Percentiles rank a stretch among this genome's conserved stretches.
phyloP scores from a whole-genome alignment of 2,113 vertebrate species.

The Orientallactaga bullata region DNA sequence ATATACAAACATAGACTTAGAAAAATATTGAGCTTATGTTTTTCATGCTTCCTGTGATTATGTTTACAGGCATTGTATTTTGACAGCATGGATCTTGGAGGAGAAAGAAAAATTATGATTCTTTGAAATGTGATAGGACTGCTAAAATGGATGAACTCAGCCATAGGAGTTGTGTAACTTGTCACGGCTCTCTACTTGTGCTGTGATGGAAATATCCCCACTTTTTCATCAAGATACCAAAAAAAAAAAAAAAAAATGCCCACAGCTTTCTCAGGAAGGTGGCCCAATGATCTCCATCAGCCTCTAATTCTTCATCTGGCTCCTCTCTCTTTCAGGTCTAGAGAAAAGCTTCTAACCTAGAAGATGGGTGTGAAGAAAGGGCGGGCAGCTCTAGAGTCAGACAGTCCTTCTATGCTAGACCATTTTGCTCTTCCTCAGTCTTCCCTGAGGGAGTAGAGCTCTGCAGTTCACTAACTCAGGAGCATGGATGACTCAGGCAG shows the following conservation, averaged over 20 bases:
- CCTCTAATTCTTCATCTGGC: not conserved
- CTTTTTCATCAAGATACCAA: slow-evolving; percentile 12
- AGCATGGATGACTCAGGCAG: no score
- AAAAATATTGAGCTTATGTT: not conserved
- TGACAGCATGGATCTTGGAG: not conserved
- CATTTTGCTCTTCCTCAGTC: not conserved
- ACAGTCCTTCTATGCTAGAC: not conserved
- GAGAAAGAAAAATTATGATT: slow-evolving; percentile 48
- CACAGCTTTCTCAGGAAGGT: not conserved
- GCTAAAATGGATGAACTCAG: not conserved
- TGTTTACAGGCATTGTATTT: slow-evolving; percentile 34
- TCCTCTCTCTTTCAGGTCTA: not conserved
- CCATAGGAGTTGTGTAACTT: not conserved
- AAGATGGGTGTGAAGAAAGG: not conserved
- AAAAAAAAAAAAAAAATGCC: not conserved
- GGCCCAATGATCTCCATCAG: not conserved
- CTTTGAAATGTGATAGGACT: not conserved
- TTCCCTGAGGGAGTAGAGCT: not conserved
- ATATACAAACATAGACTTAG: not conserved
- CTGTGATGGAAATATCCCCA: not conserved
- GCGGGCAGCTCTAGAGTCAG: not conserved
- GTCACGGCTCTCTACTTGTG: not conserved
- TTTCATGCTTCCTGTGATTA: not conserved
- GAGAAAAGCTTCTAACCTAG: not conserved
- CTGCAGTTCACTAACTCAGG: not conserved